Base-by-base conservation (phyloP, 2,113 vertebrate species). In the Rhinichthys klamathensis region DNA sequence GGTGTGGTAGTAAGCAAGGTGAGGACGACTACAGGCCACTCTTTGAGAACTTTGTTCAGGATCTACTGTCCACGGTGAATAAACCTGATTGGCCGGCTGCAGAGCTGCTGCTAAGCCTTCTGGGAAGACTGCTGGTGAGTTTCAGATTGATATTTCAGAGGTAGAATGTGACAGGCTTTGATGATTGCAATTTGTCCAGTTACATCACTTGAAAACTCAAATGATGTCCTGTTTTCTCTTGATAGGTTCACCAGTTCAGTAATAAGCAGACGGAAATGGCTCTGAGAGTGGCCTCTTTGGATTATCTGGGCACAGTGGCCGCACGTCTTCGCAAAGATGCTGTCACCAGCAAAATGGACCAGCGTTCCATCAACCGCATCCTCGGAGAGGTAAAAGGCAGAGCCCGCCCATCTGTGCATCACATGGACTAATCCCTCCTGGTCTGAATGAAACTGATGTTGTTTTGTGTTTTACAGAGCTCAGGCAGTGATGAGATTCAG, bases 261-360 rank as follows among this genome's bases (percentile, higher is more conserved):
- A 99, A 99, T 88, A 99, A 99, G 92, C 98, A 98, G 86, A 99
- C 98, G 69, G 98, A 99, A 91, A 99, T 99, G 98, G 97, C 98
- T 78, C 94, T 99, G 89, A 96, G 98, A 93, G 98, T 99, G 82
- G 98, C 98, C 12, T 99, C 98, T 11, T 95, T 99, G 89, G 98
- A 99, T 93, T 99, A 99, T 90, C 95, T 99, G 91, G 98, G 98
- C 91, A 99, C 98, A 32, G 98, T 99, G 82, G 98, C 98, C 4
- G 97, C 98, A 32, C 95, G 98, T 83, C 91, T 99, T 0, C 96
- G 98, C 87, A 99, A 99, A 91, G 98, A 99, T 69, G 97, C 97
- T 0, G 98, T 99, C 85, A 97, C 97, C 89, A 99, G 97, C 95
- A 98, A 96, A 92, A 98, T 99, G 98, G 97, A 99, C 93, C 97